Base-by-base conservation (phyloP, 2,888 invertebrate genomes). In the Prenolepis imparis region DNA sequence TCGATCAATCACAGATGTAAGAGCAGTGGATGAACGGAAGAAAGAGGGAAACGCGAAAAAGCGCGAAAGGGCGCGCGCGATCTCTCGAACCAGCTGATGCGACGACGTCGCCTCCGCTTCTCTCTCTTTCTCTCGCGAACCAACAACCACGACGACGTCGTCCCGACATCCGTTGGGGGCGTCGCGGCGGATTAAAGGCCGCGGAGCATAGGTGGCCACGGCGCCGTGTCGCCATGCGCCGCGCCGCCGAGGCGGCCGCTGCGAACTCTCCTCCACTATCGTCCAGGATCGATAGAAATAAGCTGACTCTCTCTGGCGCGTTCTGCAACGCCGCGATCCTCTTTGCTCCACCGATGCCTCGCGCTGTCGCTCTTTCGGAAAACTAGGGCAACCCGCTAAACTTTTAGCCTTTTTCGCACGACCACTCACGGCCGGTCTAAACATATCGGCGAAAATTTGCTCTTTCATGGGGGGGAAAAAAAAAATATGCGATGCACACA, bases 121-220 rank as follows among this genome's bases (percentile, higher is more conserved):
- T 82, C 75, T 64, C 63, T 75, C 55, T 12, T 18, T 77, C 44
- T 74, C 55, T 39, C 70, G 32, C 78, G 78, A 52, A 70, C 24
- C 75, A 39, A 68, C 48, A n/a, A n/a, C 6, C 4, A n/a, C 48
- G 48, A 52, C 57, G 59, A n/a, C 67, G 77, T 41, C 87, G 90
- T 89, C 84, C 80, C 91, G 87, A 89, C 90, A 89, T 88, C 85
- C 68, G 77, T 78, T 12, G 88, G 86, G 90, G 90, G 91, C 91
- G 93, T 92, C 93, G 89, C 90, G 92, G 90, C 90, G 93, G 93
- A 93, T 92, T 92, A 93, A 91, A 93, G 91, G 90, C 91, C 90
- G 90, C 84, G 72, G 44, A 88, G 90, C 84, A 89, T 91, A 90
- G 91, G 91, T 90, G 90, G 89, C 87, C 91, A 84, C 86, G 57